Conservation (phyloP, 2,797 vertebrate species). For the Chelonia mydas region DNA sequence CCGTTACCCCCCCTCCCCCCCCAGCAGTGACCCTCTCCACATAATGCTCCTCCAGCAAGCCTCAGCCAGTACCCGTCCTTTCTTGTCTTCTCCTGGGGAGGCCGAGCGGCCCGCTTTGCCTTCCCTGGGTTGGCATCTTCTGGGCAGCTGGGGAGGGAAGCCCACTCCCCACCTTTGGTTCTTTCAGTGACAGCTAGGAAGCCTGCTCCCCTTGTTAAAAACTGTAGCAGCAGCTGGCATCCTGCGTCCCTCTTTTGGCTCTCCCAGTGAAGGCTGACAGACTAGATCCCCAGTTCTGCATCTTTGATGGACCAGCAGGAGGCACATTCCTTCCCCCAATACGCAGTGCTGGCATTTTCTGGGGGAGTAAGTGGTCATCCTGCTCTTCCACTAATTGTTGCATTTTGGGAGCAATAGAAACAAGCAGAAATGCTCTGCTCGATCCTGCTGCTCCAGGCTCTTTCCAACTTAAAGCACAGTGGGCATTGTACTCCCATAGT, state of each 20-base stretch:
- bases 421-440: neutral
- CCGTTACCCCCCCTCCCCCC: neutral
- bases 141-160: neutral
- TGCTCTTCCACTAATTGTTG: neutral
- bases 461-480: neutral
- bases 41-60: neutral
- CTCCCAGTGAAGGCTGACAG: neutral
- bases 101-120: neutral
- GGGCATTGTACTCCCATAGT: neutral
- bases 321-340: neutral
- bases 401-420: neutral
- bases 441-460: neutral
- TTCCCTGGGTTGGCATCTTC: neutral
- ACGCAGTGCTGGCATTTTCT: neutral
- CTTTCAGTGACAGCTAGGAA: neutral
- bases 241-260: neutral
- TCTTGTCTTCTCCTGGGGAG: neutral
- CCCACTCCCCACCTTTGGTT: neutral
- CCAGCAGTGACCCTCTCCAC: neutral
- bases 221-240: neutral
- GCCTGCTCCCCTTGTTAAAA: neutral
- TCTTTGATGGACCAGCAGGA: neutral
- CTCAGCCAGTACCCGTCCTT: neutral
- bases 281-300: rapidly evolving
- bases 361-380: neutral